These are phyloP conservation scores for Ornithoptera priamus DNA, from an alignment of 2,888 invertebrate genomes.

Conservation along the genomic window DNA sequence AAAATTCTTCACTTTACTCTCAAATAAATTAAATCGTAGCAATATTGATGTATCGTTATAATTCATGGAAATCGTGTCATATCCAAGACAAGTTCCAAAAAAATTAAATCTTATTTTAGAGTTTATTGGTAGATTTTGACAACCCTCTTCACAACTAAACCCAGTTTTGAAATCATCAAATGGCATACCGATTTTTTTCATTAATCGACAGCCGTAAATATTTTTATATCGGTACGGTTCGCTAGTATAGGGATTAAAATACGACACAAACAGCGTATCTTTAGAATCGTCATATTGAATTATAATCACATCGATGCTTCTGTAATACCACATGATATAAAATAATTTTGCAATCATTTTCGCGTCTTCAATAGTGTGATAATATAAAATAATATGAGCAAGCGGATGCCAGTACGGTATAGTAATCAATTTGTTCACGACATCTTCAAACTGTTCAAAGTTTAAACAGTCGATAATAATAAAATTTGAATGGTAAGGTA, in stretches of 20 bases:
- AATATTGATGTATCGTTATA: slow-evolving; percentile 39
- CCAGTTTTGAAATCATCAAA: slow-evolving; percentile 46
- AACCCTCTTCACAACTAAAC: slow-evolving; percentile 53
- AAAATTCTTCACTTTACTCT: slow-evolving; percentile 56
- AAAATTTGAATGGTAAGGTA: slow-evolving; percentile 51
- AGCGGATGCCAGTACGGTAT: slow-evolving; percentile 60
- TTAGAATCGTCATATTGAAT: slow-evolving; percentile 48
- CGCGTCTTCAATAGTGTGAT: slow-evolving; percentile 40
- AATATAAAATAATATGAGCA: slow-evolving; percentile 54
- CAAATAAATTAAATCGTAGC: slow-evolving; percentile 45
- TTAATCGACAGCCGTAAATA: slow-evolving; percentile 56
- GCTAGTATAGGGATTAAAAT: slow-evolving; percentile 53
- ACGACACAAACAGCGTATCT: slow-evolving; percentile 41
- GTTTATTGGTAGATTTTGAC: slow-evolving; percentile 51
- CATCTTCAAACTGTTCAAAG: slow-evolving; percentile 51
- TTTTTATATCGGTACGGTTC: slow-evolving; percentile 45
- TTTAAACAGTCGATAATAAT: slow-evolving; percentile 49
- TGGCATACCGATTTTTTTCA: slow-evolving; percentile 50
- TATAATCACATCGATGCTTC: slow-evolving; percentile 51
- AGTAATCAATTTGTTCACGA: slow-evolving; percentile 44
- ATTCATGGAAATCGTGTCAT: slow-evolving; percentile 41
- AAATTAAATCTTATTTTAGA: slow-evolving; percentile 49
- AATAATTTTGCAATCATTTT: slow-evolving; percentile 51
- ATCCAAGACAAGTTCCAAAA: slow-evolving; percentile 63
- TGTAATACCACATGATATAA: slow-evolving; percentile 60